A percentile compares a stretch with the other conserved stretches of the same genome.
Evolutionary conservation across 2,797 vertebrate species (phyloP).

Genomic region (Etheostoma perlongum): DNA sequence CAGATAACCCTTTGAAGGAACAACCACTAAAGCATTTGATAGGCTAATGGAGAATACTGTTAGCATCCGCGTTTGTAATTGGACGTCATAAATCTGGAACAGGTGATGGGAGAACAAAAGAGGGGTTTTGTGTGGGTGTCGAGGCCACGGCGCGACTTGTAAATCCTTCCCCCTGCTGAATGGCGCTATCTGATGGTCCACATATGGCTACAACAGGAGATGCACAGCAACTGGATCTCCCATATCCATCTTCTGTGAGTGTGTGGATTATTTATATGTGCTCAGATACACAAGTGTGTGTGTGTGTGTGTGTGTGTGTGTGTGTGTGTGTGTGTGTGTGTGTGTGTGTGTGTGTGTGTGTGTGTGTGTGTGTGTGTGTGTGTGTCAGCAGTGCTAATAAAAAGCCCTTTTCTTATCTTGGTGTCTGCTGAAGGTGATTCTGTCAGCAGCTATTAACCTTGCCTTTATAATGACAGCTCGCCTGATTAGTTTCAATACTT

Average conservation of each 20-base stretch:
- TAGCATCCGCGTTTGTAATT: conserved; percentile 88
- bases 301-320: conserved; percentile 24
- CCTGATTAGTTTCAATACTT: conserved; percentile 92
- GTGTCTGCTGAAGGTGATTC: conserved; percentile 90
- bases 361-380: conserved; percentile 27
- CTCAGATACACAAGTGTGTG: conserved; percentile 16
- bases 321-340: not conserved
- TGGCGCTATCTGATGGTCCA: conserved; percentile 88
- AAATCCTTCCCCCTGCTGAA: conserved; percentile 91
- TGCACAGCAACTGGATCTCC: conserved; percentile 80
- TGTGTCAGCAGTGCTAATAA: conserved; percentile 56
- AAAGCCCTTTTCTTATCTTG: conserved; percentile 89
- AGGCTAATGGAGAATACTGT: conserved; percentile 91
- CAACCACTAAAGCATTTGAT: conserved; percentile 86
- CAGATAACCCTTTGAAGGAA: conserved; percentile 85
- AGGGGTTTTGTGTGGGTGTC: conserved; percentile 85
- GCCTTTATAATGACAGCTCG: conserved; percentile 89
- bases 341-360: conserved; percentile 12
- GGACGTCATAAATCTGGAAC: conserved; percentile 93
- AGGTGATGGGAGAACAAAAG: conserved; percentile 89
- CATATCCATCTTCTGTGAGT: conserved; percentile 83
- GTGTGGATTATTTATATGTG: conserved; percentile 35
- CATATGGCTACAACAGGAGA: conserved; percentile 87
- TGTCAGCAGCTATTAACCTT: conserved; percentile 95
- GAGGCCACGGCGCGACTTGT: conserved; percentile 85